Evolutionary conservation across 2,797 vertebrate genomes (phyloP).

Genomic region (Periophthalmus magnuspinnatus): DNA sequence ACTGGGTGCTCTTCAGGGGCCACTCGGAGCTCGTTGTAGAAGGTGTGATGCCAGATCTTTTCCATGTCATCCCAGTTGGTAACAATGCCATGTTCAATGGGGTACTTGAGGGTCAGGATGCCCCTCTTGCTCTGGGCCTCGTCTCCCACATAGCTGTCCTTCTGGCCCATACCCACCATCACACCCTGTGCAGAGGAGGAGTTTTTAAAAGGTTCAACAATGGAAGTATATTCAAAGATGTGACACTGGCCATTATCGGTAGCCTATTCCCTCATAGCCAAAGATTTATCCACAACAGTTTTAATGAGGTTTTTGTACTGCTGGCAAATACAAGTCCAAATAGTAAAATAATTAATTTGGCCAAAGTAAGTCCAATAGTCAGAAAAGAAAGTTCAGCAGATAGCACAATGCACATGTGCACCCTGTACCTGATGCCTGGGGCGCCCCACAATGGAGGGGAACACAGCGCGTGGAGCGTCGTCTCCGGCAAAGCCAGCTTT

Average conservation of each 20-base stretch:
- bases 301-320: too few species aligned
- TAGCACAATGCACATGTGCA: background rate
- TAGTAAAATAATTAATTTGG: too few species aligned
- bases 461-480: slow-evolving; percentile 94
- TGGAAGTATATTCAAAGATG: background rate
- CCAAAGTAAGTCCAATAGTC: too few species aligned
- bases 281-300: too few species aligned
- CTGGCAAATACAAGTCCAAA: too few species aligned
- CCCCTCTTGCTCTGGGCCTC: slow-evolving; percentile 99
- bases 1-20: slow-evolving; percentile 98
- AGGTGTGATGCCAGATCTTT: slow-evolving; percentile 92
- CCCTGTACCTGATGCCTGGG: slow-evolving; percentile 92
- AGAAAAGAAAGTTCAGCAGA: too few species aligned
- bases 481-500: slow-evolving; percentile 98
- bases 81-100: slow-evolving; percentile 94
- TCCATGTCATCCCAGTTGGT: slow-evolving; percentile 88
- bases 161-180: slow-evolving; percentile 99
- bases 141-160: slow-evolving; percentile 95
- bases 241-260: too few species aligned
- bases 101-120: slow-evolving; percentile 96
- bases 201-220: background rate
- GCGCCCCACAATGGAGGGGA: slow-evolving; percentile 96
- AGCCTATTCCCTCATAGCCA: too few species aligned
- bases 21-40: slow-evolving; percentile 96
- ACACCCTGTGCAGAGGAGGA: slow-evolving; percentile 79